Conservation (phyloP, 2,113 vertebrate genomes). For the Mesoclemmys tuberculata region DNA sequence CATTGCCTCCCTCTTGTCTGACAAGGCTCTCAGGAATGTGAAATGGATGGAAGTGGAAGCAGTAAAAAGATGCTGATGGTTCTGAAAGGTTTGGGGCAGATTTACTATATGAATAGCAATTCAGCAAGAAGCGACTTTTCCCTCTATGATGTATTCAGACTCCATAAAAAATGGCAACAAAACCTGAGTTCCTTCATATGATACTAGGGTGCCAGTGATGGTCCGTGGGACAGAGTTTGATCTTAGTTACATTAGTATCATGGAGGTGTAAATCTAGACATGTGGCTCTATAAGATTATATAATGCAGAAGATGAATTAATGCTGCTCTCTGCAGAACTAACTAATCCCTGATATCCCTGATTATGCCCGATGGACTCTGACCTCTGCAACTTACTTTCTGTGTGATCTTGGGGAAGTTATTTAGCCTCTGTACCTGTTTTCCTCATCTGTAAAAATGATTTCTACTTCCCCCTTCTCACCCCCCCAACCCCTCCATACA, state of each 20-base stretch:
- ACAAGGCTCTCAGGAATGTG: background rate
- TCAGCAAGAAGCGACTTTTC: background rate
- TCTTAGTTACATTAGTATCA: background rate
- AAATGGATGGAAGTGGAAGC: background rate
- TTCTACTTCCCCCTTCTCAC: background rate
- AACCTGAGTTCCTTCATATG: background rate
- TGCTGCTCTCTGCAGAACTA: background rate
- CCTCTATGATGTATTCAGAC: background rate
- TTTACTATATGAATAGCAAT: background rate
- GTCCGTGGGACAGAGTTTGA: background rate
- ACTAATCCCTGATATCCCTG: background rate
- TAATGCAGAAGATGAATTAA: background rate
- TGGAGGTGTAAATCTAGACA: background rate
- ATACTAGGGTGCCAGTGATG: background rate
- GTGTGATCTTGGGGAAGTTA: background rate
- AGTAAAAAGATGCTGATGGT: background rate
- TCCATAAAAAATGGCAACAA: background rate
- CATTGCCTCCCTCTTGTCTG: background rate
- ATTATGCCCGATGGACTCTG: background rate
- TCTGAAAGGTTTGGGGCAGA: background rate
- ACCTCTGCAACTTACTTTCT: background rate
- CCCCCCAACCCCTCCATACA: background rate
- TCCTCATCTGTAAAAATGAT: background rate
- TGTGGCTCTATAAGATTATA: background rate
- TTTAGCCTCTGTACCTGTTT: background rate